Conservation (phyloP, 2,888 invertebrate genomes). For the Tortricodes alternella region DNA sequence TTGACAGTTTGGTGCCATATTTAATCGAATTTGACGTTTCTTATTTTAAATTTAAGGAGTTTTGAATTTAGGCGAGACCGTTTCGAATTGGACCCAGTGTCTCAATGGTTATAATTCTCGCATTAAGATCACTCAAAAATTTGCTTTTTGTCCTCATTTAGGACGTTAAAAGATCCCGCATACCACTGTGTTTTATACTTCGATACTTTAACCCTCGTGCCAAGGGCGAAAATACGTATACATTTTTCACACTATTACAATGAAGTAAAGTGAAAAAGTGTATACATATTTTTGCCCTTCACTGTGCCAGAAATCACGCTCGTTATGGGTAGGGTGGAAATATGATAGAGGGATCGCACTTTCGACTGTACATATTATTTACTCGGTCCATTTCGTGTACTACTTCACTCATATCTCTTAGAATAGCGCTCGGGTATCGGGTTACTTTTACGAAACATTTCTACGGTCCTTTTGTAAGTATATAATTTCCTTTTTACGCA, state of each 20-base stretch:
- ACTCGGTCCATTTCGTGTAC: slow-evolving; percentile 26
- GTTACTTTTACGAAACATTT: slow-evolving; percentile 21
- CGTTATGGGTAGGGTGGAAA: slow-evolving; percentile 23
- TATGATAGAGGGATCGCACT: slow-evolving; percentile 25
- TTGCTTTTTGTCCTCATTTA: too few relatives aligned
- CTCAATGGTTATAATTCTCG: too few relatives aligned
- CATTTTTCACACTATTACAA: too few relatives aligned
- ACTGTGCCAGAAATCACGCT: slow-evolving; percentile 10
- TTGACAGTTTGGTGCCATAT: too few relatives aligned
- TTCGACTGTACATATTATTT: slow-evolving; percentile 27
- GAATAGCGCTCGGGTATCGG: slow-evolving; percentile 21
- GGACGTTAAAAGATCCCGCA: neutral
- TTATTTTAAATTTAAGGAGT: too few relatives aligned
- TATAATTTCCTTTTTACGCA: slow-evolving; percentile 18
- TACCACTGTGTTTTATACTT: neutral
- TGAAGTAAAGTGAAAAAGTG: too few relatives aligned
- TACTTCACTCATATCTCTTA: slow-evolving; percentile 15
- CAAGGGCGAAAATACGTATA: too few relatives aligned
- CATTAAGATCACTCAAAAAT: too few relatives aligned
- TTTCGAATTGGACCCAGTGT: too few relatives aligned
- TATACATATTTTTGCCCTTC: too few relatives aligned
- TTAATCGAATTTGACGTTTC: too few relatives aligned
- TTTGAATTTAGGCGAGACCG: too few relatives aligned
- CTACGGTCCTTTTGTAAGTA: slow-evolving; percentile 12
- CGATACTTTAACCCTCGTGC: neutral